Evolutionary conservation across 2,888 invertebrate genomes (phyloP).

Genomic region (Tenthredo distinguenda): DNA sequence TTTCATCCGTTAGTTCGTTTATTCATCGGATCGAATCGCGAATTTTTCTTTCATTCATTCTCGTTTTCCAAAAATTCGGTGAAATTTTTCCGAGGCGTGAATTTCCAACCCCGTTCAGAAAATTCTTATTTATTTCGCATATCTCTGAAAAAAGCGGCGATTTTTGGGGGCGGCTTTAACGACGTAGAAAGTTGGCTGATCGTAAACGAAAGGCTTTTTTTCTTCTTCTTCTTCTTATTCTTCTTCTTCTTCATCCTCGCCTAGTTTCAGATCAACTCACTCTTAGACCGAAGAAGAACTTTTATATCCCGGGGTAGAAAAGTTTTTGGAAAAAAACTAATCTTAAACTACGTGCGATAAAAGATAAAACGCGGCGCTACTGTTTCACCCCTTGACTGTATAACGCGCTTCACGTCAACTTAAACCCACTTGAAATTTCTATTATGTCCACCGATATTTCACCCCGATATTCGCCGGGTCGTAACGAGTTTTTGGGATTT

Average conservation of each 20-base stretch:
- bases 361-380: conserved; percentile 12
- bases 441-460: neutral
- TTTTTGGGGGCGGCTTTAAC: conserved; percentile 20
- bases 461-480: neutral
- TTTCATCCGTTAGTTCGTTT: neutral
- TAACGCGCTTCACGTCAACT: neutral
- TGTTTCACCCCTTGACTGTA: neutral
- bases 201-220: conserved; percentile 23
- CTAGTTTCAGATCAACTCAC: conserved; percentile 28
- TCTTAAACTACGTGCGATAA: conserved; percentile 41
- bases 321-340: conserved; percentile 18
- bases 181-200: conserved; percentile 27
- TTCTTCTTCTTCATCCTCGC: neutral
- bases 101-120: neutral
- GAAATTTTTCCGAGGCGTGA: neutral
- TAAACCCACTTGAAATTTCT: neutral
- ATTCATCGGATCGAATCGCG: neutral
- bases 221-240: neutral
- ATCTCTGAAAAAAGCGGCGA: neutral
- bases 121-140: conserved; percentile 2
- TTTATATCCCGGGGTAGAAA: conserved; percentile 27
- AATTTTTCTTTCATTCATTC: neutral
- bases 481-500: neutral
- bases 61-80: neutral
- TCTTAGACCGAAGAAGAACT: neutral